These are phyloP conservation scores for Epirrhoe alternata DNA, from an alignment of 2,888 invertebrate genomes.

Conservation along the genomic window DNA sequence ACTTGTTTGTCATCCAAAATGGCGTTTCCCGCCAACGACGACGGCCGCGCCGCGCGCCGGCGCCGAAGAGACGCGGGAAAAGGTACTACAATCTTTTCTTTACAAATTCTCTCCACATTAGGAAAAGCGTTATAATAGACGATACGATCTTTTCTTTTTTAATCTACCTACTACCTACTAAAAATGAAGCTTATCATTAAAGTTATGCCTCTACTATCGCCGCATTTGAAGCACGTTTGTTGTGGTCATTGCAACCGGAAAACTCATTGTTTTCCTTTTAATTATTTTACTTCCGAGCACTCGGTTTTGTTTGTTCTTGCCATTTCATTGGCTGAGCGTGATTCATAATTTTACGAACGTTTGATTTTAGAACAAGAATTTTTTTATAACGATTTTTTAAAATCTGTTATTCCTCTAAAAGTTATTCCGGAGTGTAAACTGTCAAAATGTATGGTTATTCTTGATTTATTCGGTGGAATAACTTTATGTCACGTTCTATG, in stretches of 20 bases:
- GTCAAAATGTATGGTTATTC: too few relatives aligned
- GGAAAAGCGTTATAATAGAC: not conserved
- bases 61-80: constrained; percentile 67
- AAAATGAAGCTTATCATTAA: too few relatives aligned
- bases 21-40: constrained; percentile 44
- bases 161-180: too few relatives aligned
- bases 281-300: not conserved
- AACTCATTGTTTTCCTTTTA: not conserved
- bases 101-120: not conserved
- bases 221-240: not conserved
- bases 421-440: too few relatives aligned
- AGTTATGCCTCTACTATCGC: too few relatives aligned
- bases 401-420: too few relatives aligned
- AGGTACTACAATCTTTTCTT: constrained; percentile 26
- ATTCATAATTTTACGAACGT: too few relatives aligned
- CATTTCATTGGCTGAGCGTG: not conserved
- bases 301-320: not conserved
- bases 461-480: too few relatives aligned
- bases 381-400: too few relatives aligned
- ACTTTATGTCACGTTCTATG: too few relatives aligned
- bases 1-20: constrained; percentile 39
- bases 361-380: too few relatives aligned
- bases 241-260: not conserved
- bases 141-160: constrained; percentile 8
- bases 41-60: too few relatives aligned